Evolutionary conservation across 2,113 vertebrate species (phyloP), one percentile per base, ranked within the genome.

Genomic region (Ascaphus truei): DNA sequence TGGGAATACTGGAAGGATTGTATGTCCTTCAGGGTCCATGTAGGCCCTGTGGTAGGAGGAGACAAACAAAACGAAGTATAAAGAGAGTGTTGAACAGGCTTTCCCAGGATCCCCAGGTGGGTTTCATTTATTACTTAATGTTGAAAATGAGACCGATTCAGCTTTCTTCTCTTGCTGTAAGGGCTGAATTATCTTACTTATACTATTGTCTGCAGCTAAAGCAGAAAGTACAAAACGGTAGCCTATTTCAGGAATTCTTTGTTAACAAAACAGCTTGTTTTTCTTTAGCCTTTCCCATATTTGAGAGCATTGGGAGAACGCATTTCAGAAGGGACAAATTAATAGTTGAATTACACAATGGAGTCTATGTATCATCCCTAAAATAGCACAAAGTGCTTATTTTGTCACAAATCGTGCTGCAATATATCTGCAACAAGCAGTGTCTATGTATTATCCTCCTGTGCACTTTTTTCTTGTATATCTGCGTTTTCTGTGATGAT

Each of bases 61-160:
- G 81, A 81, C 62, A 83, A 85, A 85, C 79, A 87, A 86, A 90
- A 84, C 33, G 3, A 64, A 82, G 81, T 68, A 81, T 67, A 85
- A 81, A 77, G 74, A 58, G 47, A 72, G 73, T 77, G 84, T 78
- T 79, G 83, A 85, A 71, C 72, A 78, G 80, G 86, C 81, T 80
- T 90, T 90, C 91, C 87, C 87, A 90, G 77, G 86, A 90, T 88
- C 81, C 88, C 86, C 91, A 91, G 83, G 90, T 90, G 90, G 90
- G 90, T 94, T 93, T 94, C 88, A 84, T 81, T 81, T 93, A 87
- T 78, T 89, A 81, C 79, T 75, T 84, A 83, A 88, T 84, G 81
- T 72, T 84, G 84, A 86, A 84, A 88, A 80, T 72, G 81, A 90
- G 88, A 86, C 79, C 59, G 76, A 85, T 80, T 83, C 80, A 36